A percentile compares a stretch with the other conserved stretches of the same genome.
phyloP scores from a whole-genome alignment of 1,140 invertebrate genomes.

The Semibalanus balanoides region DNA sequence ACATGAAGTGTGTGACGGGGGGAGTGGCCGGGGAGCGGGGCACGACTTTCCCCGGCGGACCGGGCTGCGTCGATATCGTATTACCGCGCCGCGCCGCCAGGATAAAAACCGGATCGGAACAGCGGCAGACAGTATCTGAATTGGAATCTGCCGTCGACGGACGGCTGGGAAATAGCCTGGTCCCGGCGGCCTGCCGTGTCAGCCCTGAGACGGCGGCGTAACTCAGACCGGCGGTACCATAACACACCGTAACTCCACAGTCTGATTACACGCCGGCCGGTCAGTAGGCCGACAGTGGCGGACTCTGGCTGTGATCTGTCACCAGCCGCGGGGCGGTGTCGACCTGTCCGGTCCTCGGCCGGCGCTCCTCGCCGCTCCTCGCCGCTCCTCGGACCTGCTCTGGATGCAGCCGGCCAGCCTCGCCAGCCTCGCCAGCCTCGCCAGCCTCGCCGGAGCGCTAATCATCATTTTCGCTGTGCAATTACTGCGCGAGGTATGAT shows the following conservation, averaged over 20 bases:
- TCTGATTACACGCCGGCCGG: background rate
- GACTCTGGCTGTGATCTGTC: background rate
- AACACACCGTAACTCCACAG: background rate
- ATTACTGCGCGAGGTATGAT: background rate
- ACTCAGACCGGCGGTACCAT: background rate
- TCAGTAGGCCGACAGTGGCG: no score
- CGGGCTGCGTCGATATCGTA: background rate
- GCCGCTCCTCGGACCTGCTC: background rate
- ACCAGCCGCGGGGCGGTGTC: no score
- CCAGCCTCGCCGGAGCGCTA: no score
- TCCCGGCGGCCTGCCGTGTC: no score
- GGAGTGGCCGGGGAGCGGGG: background rate
- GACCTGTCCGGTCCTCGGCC: background rate
- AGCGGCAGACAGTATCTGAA: background rate
- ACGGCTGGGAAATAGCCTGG: background rate
- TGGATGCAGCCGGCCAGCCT: background rate
- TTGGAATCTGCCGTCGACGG: background rate
- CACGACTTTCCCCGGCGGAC: background rate
- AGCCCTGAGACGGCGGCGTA: background rate
- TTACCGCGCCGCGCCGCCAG: background rate
- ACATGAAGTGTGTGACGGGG: background rate
- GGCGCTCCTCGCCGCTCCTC: background rate
- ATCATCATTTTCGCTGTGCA: background rate
- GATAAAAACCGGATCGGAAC: background rate
- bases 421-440: no score